phyloP scores from a whole-genome alignment of 2,113 vertebrate genomes.

The Protobothrops flavoviridis region DNA sequence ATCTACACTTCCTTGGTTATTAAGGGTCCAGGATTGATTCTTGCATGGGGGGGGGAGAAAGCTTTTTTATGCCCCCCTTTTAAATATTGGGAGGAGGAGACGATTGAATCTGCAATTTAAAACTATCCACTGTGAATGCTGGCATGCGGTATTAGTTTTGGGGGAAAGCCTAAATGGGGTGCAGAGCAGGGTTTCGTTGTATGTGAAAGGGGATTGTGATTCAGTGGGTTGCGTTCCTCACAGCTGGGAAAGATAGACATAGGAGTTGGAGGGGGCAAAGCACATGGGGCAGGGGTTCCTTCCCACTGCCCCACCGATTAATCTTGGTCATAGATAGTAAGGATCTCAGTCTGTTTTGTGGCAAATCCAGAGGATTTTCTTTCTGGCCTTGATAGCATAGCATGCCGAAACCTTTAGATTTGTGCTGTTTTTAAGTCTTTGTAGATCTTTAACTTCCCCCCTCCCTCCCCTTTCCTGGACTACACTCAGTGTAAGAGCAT shows the following conservation, averaged over 20 bases:
- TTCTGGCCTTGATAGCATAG: background rate
- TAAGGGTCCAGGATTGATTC: background rate
- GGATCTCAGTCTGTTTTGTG: background rate
- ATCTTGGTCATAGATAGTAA: background rate
- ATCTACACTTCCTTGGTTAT: background rate
- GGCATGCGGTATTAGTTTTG: background rate
- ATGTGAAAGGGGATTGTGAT: background rate
- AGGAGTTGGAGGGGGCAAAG: background rate
- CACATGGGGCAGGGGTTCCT: background rate
- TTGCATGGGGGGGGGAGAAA: background rate
- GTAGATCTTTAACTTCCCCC: background rate
- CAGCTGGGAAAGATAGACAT: background rate
- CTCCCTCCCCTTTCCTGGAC: background rate
- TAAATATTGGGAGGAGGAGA: background rate
- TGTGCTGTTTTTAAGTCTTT: background rate
- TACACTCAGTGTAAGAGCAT: background rate
- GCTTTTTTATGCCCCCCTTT: background rate
- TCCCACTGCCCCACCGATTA: background rate
- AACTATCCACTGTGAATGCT: background rate
- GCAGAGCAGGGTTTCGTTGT: background rate
- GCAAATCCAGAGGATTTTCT: background rate
- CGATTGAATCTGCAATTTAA: background rate
- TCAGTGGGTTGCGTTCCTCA: background rate
- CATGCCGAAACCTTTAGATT: background rate
- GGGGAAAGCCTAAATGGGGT: too few species aligned